Percentiles rank a stretch among this genome's conserved stretches.
phyloP scores from a whole-genome alignment of 2,888 invertebrate genomes.

The Zeuzera pyrina region DNA sequence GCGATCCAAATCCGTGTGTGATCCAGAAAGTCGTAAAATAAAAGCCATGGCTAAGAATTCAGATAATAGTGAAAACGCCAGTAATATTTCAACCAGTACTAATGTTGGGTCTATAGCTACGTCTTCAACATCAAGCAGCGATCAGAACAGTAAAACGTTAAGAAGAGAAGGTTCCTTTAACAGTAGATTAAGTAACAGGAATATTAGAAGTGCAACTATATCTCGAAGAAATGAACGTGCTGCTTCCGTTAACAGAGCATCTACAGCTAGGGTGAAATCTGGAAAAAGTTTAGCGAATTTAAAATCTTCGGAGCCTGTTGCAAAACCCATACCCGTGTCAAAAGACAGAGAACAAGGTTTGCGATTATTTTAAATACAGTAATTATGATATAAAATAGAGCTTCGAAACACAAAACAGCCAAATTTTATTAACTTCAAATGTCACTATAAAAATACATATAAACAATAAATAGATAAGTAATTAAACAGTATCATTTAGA shows the following conservation, averaged over 20 bases:
- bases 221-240: slow-evolving; percentile 55
- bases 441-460: too few relatives aligned
- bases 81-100: slow-evolving; percentile 58
- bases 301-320: slow-evolving; percentile 65
- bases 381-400: slow-evolving; percentile 1
- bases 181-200: slow-evolving; percentile 46
- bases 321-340: slow-evolving; percentile 56
- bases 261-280: slow-evolving; percentile 76
- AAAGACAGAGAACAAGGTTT: slow-evolving; percentile 82
- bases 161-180: slow-evolving; percentile 54
- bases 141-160: slow-evolving; percentile 49
- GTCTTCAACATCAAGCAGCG: slow-evolving; percentile 63
- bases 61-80: slow-evolving; percentile 56
- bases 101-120: slow-evolving; percentile 55
- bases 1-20: slow-evolving; percentile 65
- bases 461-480: background rate
- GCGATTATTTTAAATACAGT: too few relatives aligned
- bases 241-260: slow-evolving; percentile 71
- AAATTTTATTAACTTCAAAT: too few relatives aligned
- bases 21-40: slow-evolving; percentile 51
- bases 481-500: too few relatives aligned
- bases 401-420: background rate
- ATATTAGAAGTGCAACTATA: slow-evolving; percentile 66
- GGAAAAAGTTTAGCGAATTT: slow-evolving; percentile 60
- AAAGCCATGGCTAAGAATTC: slow-evolving; percentile 40